These are phyloP conservation scores for Sturmia bella DNA, from an alignment of 2,888 invertebrate genomes.

Conservation along the genomic window DNA sequence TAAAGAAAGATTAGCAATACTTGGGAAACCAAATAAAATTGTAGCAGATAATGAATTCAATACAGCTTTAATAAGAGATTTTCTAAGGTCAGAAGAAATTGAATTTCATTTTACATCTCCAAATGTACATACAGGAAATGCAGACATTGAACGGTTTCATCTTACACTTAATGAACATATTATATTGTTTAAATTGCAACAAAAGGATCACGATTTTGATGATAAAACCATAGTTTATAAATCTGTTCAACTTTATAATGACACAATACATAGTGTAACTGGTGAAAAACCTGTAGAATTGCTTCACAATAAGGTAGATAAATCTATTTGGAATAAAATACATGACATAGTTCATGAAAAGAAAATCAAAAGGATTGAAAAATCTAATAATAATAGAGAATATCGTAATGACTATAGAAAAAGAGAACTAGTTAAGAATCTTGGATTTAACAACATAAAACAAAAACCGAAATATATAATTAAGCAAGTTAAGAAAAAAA, in stretches of 20 bases:
- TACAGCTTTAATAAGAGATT: too few species aligned
- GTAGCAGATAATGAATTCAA: too few species aligned
- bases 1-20: conserved; percentile 48
- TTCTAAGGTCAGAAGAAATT: too few species aligned
- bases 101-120: too few species aligned
- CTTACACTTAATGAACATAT: conserved; percentile 61
- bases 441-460: conserved; percentile 66
- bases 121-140: too few species aligned
- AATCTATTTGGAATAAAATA: too few species aligned
- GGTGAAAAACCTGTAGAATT: conserved; percentile 58
- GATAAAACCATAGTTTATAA: conserved; percentile 57
- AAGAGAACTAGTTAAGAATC: conserved; percentile 62
- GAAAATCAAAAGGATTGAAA: conserved; percentile 35
- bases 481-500: conserved; percentile 57
- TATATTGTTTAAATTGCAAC: conserved; percentile 51
- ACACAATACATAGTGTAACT: conserved; percentile 60
- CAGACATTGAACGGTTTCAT: conserved; percentile 55
- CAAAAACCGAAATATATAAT: conserved; percentile 57
- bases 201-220: conserved; percentile 37
- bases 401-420: conserved; percentile 27
- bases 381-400: conserved; percentile 41
- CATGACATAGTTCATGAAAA: conserved; percentile 19
- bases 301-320: conserved; percentile 46
- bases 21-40: conserved; percentile 56
- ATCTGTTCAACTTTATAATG: conserved; percentile 61